Conservation (phyloP, 1,140 invertebrate species). For the Mylabris phalerata region DNA sequence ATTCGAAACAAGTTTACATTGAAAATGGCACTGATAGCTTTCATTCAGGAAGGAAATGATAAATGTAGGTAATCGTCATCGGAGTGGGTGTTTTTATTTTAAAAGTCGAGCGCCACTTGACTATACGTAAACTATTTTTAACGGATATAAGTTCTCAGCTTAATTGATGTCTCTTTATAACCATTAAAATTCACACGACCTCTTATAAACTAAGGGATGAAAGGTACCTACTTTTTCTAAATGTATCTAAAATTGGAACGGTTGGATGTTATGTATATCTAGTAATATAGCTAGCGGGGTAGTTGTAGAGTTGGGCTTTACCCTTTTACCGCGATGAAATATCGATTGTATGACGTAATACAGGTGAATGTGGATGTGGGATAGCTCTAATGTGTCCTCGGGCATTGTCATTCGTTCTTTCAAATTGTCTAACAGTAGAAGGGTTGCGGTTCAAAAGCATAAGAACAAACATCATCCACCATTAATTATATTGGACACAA, state of each 20-base stretch:
- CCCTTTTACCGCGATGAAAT: constrained; percentile 38
- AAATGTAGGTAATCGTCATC: constrained; percentile 3
- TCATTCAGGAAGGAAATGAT: constrained; percentile 1
- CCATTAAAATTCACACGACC: too few species aligned
- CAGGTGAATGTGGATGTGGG: constrained; percentile 1
- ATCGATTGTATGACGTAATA: constrained; percentile 34
- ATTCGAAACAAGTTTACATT: too few species aligned
- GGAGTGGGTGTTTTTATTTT: not conserved
- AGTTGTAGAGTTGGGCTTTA: constrained; percentile 9
- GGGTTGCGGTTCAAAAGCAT: too few species aligned
- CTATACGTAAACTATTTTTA: constrained; percentile 11
- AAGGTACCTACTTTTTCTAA: too few species aligned
- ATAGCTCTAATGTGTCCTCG: constrained; percentile 23
- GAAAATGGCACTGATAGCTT: too few species aligned
- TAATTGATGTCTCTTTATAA: constrained; percentile 4
- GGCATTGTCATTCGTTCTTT: constrained; percentile 27
- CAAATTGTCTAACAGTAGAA: too few species aligned
- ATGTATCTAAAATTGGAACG: too few species aligned
- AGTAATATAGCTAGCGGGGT: not conserved
- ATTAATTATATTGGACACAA: too few species aligned
- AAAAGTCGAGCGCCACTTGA: constrained; percentile 13
- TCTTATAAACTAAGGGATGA: too few species aligned
- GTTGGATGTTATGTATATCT: too few species aligned
- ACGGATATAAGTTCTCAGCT: constrained; percentile 15
- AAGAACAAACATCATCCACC: too few species aligned